Percentiles rank a stretch among this genome's conserved stretches.
These are phyloP conservation scores for Pyrrhia umbra DNA, from an alignment of 2,888 invertebrate genomes.

Conservation along the genomic window DNA sequence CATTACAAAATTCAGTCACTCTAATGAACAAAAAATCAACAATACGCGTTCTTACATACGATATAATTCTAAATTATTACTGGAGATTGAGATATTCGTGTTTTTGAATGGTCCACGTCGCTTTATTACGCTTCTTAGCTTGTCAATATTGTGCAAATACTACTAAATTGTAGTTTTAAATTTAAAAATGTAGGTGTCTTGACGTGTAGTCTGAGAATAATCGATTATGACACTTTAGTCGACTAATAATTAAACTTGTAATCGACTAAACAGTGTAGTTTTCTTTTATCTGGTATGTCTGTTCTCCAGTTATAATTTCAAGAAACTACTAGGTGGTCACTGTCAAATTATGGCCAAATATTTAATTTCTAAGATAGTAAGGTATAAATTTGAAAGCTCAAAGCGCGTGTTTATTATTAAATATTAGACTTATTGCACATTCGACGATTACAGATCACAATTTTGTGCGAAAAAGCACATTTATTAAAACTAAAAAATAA, in stretches of 20 bases:
- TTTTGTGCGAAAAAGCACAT: conserved; percentile 75
- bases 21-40: conserved; percentile 67
- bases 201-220: neutral
- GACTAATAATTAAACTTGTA: neutral
- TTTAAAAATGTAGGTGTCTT: neutral
- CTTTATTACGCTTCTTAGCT: neutral
- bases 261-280: neutral
- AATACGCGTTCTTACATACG: conserved; percentile 64
- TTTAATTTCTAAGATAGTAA: conserved; percentile 65
- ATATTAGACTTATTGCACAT: conserved; percentile 74
- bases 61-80: conserved; percentile 44
- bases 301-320: conserved; percentile 45
- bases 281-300: too few species aligned
- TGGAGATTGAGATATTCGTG: conserved; percentile 36
- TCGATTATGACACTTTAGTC: conserved; percentile 7
- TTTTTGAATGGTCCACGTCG: conserved; percentile 4
- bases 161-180: neutral
- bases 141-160: neutral
- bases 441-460: conserved; percentile 73
- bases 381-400: conserved; percentile 70
- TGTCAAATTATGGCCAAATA: conserved; percentile 69
- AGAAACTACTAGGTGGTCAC: conserved; percentile 67
- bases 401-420: conserved; percentile 71
- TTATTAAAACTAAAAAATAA: conserved; percentile 66
- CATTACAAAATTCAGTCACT: conserved; percentile 68